Percentiles rank a stretch among this genome's conserved stretches.
Conservation (phyloP, 2,888 invertebrate species). For the Trachelus tabidus region DNA sequence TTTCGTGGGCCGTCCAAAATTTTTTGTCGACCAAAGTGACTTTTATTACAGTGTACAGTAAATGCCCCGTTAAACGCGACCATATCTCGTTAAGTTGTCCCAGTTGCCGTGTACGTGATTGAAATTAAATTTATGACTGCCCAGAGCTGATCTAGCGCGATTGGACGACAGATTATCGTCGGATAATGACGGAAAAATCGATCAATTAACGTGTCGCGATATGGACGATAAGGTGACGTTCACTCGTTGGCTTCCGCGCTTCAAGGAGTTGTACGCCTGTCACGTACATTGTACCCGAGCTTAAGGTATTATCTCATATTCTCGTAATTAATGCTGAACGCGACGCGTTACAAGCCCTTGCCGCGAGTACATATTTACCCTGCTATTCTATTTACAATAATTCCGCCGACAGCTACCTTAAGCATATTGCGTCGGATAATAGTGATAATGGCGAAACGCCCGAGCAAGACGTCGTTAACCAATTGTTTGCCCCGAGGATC, state of each 20-base stretch:
- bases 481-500: neutral
- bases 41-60: conserved; percentile 59
- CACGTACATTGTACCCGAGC: neutral
- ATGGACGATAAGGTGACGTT: conserved; percentile 4
- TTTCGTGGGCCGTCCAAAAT: neutral
- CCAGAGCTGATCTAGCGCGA: neutral
- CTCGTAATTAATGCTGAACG: neutral
- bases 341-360: neutral
- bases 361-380: neutral
- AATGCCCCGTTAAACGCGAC: conserved; percentile 49
- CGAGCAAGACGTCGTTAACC: neutral
- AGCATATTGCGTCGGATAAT: neutral
- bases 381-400: neutral
- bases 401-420: neutral
- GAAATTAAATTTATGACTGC: conserved; percentile 33
- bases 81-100: conserved; percentile 44
- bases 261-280: conserved; percentile 5
- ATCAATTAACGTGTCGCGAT: conserved; percentile 4
- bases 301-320: conserved; percentile 4
- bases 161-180: neutral
- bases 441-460: neutral
- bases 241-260: neutral
- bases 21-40: conserved; percentile 48
- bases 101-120: conserved; percentile 26
- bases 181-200: conserved; percentile 4